These are phyloP conservation scores for Rhinophrynus dorsalis DNA, from an alignment of 2,797 vertebrate species.

Conservation along the genomic window DNA sequence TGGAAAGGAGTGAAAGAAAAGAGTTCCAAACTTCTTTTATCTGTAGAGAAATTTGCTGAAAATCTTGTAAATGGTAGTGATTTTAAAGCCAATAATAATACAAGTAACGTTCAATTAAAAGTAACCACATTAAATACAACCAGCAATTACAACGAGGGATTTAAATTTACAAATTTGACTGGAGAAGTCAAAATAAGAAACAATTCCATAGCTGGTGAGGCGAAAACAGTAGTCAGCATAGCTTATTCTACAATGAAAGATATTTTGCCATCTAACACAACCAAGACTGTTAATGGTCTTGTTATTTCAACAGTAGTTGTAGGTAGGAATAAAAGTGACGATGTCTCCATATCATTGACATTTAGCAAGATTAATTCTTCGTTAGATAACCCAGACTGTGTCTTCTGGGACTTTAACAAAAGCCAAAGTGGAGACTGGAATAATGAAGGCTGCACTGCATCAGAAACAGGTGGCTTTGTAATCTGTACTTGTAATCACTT, in stretches of 20 bases:
- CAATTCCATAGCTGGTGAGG: background rate
- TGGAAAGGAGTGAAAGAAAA: background rate
- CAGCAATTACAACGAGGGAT: background rate
- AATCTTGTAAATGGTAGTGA: background rate
- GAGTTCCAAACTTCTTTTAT: background rate
- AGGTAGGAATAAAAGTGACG: background rate
- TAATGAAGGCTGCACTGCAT: background rate
- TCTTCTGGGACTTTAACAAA: constrained; percentile 58
- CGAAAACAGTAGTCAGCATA: background rate
- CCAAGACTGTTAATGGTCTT: background rate
- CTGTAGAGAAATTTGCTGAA: background rate
- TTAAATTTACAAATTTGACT: background rate
- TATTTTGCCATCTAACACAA: background rate
- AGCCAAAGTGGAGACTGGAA: constrained; percentile 55
- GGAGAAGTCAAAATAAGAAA: background rate
- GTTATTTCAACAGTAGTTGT: constrained; percentile 21
- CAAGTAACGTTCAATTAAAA: background rate
- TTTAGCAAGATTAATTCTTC: background rate
- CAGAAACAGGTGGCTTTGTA: background rate
- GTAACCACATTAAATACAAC: background rate
- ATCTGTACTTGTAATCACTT: constrained; percentile 59
- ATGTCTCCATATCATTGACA: constrained; percentile 5
- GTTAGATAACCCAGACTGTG: constrained; percentile 48
- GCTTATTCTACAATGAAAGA: constrained; percentile 24
- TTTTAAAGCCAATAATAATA: background rate